These are phyloP conservation scores for Eupithecia vulgata DNA, from an alignment of 2,888 invertebrate genomes.

Conservation along the genomic window DNA sequence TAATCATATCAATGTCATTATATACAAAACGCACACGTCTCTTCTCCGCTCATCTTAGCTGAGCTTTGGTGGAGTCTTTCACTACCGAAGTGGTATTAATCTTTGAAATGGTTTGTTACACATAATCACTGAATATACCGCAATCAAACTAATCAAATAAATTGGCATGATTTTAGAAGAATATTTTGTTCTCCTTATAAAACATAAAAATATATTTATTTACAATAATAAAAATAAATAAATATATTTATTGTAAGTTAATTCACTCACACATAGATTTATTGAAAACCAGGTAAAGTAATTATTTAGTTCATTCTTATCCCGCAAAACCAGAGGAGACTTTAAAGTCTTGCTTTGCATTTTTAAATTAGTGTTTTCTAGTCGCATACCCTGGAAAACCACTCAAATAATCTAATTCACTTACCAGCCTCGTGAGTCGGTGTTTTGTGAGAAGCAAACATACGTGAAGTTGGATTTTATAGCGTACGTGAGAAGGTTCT, in stretches of 20 bases:
- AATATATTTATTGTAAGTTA: too few relatives aligned
- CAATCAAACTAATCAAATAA: too few relatives aligned
- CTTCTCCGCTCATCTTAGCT: too few relatives aligned
- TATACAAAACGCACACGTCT: not conserved
- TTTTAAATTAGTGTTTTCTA: slow-evolving; percentile 4
- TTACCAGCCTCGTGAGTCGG: slow-evolving; percentile 59
- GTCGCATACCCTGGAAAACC: slow-evolving; percentile 14
- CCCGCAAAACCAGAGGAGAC: not conserved
- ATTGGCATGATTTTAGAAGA: not conserved
- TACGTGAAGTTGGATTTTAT: slow-evolving; percentile 70
- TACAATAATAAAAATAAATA: too few relatives aligned
- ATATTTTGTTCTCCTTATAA: not conserved
- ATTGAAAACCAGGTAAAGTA: not conserved
- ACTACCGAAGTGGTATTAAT: too few relatives aligned
- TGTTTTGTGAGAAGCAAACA: slow-evolving; percentile 66
- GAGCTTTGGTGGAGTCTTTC: too few relatives aligned
- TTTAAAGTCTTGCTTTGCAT: not conserved
- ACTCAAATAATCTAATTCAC: slow-evolving; percentile 66
- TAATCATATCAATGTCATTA: not conserved
- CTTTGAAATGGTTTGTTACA: not conserved
- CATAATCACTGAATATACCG: not conserved
- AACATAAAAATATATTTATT: too few relatives aligned
- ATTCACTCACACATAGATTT: not conserved
- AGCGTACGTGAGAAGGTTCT: slow-evolving; percentile 63
- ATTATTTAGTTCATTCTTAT: not conserved